phyloP scores from a whole-genome alignment of 1,140 invertebrate genomes.

The Zaprionus davidi region DNA sequence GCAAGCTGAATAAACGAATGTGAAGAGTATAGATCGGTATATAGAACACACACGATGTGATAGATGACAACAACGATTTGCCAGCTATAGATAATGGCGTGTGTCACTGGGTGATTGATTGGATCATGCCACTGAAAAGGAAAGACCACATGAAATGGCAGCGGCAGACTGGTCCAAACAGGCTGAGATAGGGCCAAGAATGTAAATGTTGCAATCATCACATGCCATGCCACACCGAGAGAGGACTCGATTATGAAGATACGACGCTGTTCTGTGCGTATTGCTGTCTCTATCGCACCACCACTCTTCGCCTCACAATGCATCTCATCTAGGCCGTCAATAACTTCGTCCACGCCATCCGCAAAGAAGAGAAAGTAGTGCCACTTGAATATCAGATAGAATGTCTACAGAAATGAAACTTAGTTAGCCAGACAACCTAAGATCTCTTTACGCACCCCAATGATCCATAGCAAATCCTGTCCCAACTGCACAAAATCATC shows the following conservation, averaged over 20 bases:
- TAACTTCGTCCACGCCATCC: conserved; percentile 36
- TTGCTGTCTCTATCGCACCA: background rate
- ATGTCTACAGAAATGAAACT: background rate
- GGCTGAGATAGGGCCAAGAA: conserved; percentile 32
- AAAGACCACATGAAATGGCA: conserved; percentile 50
- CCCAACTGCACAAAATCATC: conserved; percentile 44
- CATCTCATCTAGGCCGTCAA: conserved; percentile 34
- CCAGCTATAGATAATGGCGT: conserved; percentile 28
- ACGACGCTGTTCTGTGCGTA: conserved; percentile 21
- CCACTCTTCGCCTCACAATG: conserved; percentile 2
- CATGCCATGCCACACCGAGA: conserved; percentile 8
- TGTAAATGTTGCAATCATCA: background rate
- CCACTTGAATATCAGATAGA: background rate
- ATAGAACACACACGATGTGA: conserved; percentile 12
- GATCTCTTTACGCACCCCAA: conserved; percentile 17
- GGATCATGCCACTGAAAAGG: conserved; percentile 53
- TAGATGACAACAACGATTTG: conserved; percentile 20
- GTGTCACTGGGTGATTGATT: background rate
- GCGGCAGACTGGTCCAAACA: conserved; percentile 27
- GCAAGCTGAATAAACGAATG: conserved; percentile 46
- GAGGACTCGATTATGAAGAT: conserved; percentile 10
- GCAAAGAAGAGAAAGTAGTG: conserved; percentile 11
- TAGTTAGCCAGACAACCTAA: background rate
- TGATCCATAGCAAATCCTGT: conserved; percentile 38
- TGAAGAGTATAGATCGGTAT: conserved; percentile 12